Percentiles rank a stretch among this genome's conserved stretches.
Conservation (phyloP, 2,888 invertebrate genomes). For the Pseudoips prasinana region DNA sequence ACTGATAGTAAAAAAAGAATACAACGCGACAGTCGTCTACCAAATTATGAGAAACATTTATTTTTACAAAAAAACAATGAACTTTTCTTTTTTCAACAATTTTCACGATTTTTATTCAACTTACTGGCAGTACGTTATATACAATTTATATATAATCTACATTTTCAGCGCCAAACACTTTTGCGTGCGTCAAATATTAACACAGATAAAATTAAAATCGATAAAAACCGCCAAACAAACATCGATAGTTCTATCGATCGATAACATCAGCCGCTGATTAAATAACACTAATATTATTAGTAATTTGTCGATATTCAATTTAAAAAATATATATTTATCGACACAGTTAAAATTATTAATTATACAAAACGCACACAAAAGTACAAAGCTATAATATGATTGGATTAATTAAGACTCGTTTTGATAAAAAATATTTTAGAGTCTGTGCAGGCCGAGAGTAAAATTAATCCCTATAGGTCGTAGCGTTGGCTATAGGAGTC, state of each 20-base stretch:
- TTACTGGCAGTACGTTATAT: slow-evolving; percentile 36
- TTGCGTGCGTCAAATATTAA: slow-evolving; percentile 17
- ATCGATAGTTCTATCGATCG: slow-evolving; percentile 7
- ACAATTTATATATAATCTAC: slow-evolving; percentile 32
- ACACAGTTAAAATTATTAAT: slow-evolving; percentile 15
- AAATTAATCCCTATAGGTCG: slow-evolving; percentile 12
- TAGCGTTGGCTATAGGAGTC: slow-evolving; percentile 9
- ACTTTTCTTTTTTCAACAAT: slow-evolving; percentile 18
- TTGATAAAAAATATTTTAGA: slow-evolving; percentile 31
- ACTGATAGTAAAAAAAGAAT: slow-evolving; percentile 48
- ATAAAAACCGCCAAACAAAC: slow-evolving; percentile 4
- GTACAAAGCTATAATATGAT: slow-evolving; percentile 21
- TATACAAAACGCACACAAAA: slow-evolving; percentile 28
- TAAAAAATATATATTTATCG: slow-evolving; percentile 30
- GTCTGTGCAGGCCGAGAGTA: slow-evolving; percentile 23
- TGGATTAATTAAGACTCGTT: slow-evolving; percentile 26
- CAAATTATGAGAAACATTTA: slow-evolving; percentile 24
- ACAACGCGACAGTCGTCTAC: slow-evolving; percentile 27
- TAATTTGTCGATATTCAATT: slow-evolving; percentile 27
- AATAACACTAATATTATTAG: neutral
- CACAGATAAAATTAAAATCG: slow-evolving; percentile 2
- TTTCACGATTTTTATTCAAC: slow-evolving; percentile 21
- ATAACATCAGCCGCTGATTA: slow-evolving; percentile 14
- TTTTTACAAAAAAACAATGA: slow-evolving; percentile 23
- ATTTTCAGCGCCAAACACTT: slow-evolving; percentile 7